Conservation (phyloP, 2,888 invertebrate species). For the Drosophila ochracea region DNA sequence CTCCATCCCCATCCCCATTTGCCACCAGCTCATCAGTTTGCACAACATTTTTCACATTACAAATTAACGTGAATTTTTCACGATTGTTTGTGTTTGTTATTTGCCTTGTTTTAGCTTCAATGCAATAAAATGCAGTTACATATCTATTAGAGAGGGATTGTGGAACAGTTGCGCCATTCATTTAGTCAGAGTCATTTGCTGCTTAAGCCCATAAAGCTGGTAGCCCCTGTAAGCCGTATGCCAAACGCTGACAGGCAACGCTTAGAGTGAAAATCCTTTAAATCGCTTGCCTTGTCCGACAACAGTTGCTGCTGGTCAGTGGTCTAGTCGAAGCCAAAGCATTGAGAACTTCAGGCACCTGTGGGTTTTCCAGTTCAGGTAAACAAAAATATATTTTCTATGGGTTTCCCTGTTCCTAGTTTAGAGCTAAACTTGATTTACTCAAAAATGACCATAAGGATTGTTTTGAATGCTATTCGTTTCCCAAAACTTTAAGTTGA, state of each 20-base stretch:
- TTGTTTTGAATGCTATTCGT: neutral
- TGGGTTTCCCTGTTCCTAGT: slow-evolving; percentile 41
- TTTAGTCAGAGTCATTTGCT: slow-evolving; percentile 65
- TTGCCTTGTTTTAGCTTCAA: slow-evolving; percentile 1
- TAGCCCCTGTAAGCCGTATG: slow-evolving; percentile 74
- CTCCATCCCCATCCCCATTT: neutral
- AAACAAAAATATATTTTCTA: slow-evolving; percentile 62
- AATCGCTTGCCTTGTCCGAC: slow-evolving; percentile 48
- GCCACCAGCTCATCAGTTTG: neutral
- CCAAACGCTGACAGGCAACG: slow-evolving; percentile 76
- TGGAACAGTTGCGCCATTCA: slow-evolving; percentile 46
- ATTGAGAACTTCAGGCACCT: slow-evolving; percentile 39
- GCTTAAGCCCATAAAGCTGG: slow-evolving; percentile 64
- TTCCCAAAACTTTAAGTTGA: neutral
- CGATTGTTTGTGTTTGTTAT: neutral
- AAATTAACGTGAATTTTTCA: slow-evolving; percentile 6
- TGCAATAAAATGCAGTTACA: slow-evolving; percentile 41
- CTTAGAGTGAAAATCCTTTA: slow-evolving; percentile 74
- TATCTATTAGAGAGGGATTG: slow-evolving; percentile 25
- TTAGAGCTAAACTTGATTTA: slow-evolving; percentile 25
- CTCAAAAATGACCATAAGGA: neutral
- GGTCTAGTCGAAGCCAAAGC: slow-evolving; percentile 5
- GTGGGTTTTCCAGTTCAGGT: slow-evolving; percentile 39
- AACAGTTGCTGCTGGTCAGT: slow-evolving; percentile 32
- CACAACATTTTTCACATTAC: slow-evolving; percentile 3